Evolutionary conservation across 2,797 vertebrate species (phyloP).

Genomic region (Tapera naevia): DNA sequence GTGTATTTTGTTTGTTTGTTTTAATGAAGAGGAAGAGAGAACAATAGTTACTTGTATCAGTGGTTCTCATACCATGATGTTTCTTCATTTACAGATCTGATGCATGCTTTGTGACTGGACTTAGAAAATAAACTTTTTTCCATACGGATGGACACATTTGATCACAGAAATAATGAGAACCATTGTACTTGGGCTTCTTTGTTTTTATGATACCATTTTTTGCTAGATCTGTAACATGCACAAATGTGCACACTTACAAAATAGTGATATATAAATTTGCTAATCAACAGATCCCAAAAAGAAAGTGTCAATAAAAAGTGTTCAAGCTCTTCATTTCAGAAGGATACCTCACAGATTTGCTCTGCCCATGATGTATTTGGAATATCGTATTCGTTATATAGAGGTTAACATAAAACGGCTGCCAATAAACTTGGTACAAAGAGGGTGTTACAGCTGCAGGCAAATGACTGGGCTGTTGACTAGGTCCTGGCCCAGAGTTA

Average conservation of each 20-base stretch:
- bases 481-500: background rate
- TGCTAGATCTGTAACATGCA: background rate
- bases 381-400: background rate
- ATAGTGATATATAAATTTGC: background rate
- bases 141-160: background rate
- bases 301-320: background rate
- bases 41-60: background rate
- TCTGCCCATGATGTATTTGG: background rate
- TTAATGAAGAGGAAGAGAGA: background rate
- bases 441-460: background rate
- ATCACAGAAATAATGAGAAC: background rate
- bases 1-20: background rate
- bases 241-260: background rate
- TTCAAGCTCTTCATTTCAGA: background rate
- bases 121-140: background rate
- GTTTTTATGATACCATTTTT: background rate
- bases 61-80: background rate
- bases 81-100: background rate
- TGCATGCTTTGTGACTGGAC: background rate
- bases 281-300: background rate
- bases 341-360: background rate
- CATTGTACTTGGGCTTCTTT: background rate
- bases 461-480: background rate
- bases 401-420: background rate
- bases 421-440: background rate